Evolutionary conservation across 2,888 invertebrate species (phyloP), one percentile per base, ranked within the genome.

Genomic region (Lepidocyrtoides sp.): DNA sequence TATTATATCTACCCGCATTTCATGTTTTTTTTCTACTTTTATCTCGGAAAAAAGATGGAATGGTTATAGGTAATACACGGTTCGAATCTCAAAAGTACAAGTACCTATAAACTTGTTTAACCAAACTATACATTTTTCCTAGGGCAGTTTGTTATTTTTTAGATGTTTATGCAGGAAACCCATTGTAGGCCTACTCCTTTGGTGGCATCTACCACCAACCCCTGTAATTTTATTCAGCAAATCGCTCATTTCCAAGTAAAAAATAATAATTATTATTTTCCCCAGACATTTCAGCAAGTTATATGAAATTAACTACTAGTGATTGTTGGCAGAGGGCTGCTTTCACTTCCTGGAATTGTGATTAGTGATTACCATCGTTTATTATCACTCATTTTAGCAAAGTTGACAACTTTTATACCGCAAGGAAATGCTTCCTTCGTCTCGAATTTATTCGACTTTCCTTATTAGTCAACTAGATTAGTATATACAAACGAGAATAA

Each of bases 371-470:
- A 29, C n/a, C 36, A n/a, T 17, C 48, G 44, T n/a, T n/a, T n/a
- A 48, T 75, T 48, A 75, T 75, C 48, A 75, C 75, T 75, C 48
- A 23, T 75, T 44, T 20, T 23, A 8, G n/a, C 72, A 36, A 72
- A 72, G 23, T 26, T 75, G 75, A 75, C 66, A 69, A 69, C 36
- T n/a, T n/a, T 69, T n/a, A 36, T 26, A 29, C 60, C 29, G 29
- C 66, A 69, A 17, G n/a, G 36, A 36, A 36, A 69, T 69, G 8
- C n/a, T n/a, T n/a, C n/a, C n/a, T n/a, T n/a, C n/a, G n/a, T n/a
- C n/a, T n/a, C n/a, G n/a, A n/a, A n/a, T 36, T 69, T 36, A 32
- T 69, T 20, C 32, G 36, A 69, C 36, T 69, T 69, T 36, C 4
- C 36, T 69, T 5, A 44, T 14, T 41, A 63, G 23, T 69, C 66